Evolutionary conservation across 35 echinoderm and acorn worm genomes (phyloP).

Genomic region (Ptychodera flava): DNA sequence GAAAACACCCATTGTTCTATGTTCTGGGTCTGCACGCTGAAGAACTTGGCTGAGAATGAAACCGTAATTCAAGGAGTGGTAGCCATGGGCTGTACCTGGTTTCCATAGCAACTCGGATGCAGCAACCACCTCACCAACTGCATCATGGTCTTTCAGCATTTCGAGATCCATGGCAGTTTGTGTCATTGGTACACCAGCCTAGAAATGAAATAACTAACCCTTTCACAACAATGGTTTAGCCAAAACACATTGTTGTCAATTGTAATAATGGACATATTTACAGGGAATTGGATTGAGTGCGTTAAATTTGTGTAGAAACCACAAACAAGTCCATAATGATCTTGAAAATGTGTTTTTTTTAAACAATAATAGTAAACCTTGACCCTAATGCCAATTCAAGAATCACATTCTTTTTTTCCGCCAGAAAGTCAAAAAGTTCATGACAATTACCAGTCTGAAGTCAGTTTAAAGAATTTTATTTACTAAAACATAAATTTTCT

Average conservation of each 20-base stretch:
- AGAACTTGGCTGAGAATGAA: conserved; percentile 53
- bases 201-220: background rate
- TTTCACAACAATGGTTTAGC: too few species aligned
- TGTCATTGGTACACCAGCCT: conserved; percentile 23
- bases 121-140: conserved; percentile 31
- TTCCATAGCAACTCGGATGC: conserved; percentile 32
- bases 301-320: background rate
- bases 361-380: too few species aligned
- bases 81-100: conserved; percentile 65
- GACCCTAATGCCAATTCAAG: too few species aligned
- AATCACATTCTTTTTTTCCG: too few species aligned
- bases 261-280: too few species aligned
- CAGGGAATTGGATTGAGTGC: background rate
- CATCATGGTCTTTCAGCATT: conserved; percentile 22
- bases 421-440: background rate
- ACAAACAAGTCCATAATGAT: too few species aligned
- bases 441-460: background rate
- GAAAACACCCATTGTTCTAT: conserved; percentile 68
- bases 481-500: background rate
- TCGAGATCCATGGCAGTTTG: conserved; percentile 12
- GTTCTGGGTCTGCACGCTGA: conserved; percentile 57
- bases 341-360: too few species aligned
- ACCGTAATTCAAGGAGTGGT: conserved; percentile 60
- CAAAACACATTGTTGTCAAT: too few species aligned
- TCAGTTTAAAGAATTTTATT: background rate